phyloP scores from a whole-genome alignment of 2,797 vertebrate genomes.

The Chloroceryle amazona region DNA sequence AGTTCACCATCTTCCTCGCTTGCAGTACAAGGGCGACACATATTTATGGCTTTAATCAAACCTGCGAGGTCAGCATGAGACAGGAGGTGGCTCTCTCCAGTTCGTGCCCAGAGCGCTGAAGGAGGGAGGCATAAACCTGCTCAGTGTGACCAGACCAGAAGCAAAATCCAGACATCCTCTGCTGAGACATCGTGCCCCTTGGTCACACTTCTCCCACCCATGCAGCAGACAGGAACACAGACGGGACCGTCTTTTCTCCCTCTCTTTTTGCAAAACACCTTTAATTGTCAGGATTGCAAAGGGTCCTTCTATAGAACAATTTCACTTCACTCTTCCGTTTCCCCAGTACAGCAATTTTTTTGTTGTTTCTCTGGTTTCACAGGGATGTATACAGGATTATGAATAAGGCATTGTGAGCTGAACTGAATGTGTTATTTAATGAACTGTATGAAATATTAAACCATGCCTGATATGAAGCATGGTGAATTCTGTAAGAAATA shows the following conservation, averaged over 20 bases:
- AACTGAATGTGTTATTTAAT: conserved; percentile 53
- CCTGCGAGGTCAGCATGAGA: rapidly evolving
- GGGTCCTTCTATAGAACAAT: not conserved
- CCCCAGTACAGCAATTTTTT: not conserved
- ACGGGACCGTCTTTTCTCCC: not conserved
- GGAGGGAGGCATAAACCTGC: not conserved
- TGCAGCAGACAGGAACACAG: not conserved
- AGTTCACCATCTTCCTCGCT: rapidly evolving
- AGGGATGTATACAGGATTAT: not conserved
- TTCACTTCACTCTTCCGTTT: not conserved
- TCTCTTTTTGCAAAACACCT: not conserved
- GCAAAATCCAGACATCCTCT: not conserved
- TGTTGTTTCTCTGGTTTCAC: not conserved
- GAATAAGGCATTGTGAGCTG: conserved; percentile 42
- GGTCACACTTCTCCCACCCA: rapidly evolving
- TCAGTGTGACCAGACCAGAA: rapidly evolving
- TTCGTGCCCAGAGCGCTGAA: not conserved
- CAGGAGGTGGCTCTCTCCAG: not conserved
- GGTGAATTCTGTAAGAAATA: conserved; percentile 51
- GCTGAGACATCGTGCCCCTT: not conserved
- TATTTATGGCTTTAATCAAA: not conserved
- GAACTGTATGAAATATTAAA: conserved; percentile 75
- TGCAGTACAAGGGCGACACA: rapidly evolving
- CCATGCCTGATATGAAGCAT: conserved; percentile 3
- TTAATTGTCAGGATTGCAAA: not conserved